Conservation (phyloP, 2,113 vertebrate genomes). For the Thalassarche chlororhynchos region DNA sequence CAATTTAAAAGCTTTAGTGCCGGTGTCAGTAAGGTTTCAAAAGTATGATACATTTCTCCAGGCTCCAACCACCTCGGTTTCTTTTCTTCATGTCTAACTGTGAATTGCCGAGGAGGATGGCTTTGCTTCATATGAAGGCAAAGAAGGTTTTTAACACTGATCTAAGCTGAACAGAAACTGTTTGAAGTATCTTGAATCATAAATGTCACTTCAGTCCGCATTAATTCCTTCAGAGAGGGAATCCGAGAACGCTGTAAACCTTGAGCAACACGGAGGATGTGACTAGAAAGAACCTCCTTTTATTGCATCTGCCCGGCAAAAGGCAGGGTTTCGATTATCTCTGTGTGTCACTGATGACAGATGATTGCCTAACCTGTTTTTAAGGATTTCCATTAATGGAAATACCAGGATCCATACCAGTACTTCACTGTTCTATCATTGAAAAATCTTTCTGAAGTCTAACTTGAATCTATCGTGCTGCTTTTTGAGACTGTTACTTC, state of each 20-base stretch:
- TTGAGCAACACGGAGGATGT: background rate
- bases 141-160: background rate
- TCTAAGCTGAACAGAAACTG: background rate
- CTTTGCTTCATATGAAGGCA: background rate
- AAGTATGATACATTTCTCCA: background rate
- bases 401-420: background rate
- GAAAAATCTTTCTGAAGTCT: background rate
- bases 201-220: background rate
- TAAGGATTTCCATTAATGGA: background rate
- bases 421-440: background rate
- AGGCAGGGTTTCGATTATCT: background rate
- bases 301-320: background rate
- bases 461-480: background rate
- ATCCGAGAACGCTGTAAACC: background rate
- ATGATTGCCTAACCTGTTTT: background rate
- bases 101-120: background rate
- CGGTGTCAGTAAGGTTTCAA: background rate
- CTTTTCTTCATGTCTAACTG: background rate
- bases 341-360: background rate
- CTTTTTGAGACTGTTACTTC: background rate
- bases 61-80: background rate
- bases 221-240: background rate
- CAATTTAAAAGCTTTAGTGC: background rate
- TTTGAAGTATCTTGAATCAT: background rate
- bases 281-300: background rate